These are phyloP conservation scores for Zaprionus taronus DNA, from an alignment of 1,140 invertebrate species.

Conservation along the genomic window DNA sequence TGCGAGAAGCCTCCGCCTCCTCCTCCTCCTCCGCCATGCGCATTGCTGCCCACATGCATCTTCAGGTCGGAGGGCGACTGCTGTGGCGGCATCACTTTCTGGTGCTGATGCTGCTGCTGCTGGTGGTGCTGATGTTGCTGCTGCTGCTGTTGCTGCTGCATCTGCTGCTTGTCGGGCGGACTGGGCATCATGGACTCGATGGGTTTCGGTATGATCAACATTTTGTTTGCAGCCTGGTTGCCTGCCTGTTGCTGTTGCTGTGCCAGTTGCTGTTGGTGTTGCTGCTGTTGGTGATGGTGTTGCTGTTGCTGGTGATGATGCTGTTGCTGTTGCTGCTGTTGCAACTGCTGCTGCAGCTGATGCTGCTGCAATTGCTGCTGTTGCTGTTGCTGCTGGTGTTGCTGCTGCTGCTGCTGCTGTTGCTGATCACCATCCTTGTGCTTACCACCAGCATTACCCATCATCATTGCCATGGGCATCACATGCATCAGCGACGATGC, in stretches of 20 bases:
- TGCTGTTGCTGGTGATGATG: constrained; percentile 46
- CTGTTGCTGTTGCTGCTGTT: constrained; percentile 45
- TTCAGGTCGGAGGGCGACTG: constrained; percentile 84
- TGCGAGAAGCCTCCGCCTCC: constrained; percentile 86
- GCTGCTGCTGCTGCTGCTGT: constrained; percentile 19
- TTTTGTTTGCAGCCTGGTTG: constrained; percentile 85
- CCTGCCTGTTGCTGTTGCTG: constrained; percentile 64
- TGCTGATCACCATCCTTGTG: constrained; percentile 34
- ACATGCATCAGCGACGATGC: constrained; percentile 61
- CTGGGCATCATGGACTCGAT: constrained; percentile 87
- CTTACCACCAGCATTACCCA: constrained; percentile 60
- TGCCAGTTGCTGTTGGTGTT: constrained; percentile 42
- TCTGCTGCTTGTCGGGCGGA: constrained; percentile 84
- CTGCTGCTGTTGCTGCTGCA: constrained; percentile 44
- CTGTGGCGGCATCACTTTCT: constrained; percentile 62
- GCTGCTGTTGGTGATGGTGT: constrained; percentile 45
- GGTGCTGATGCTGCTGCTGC: constrained; percentile 64
- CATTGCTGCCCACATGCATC: constrained; percentile 46
- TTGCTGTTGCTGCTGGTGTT: constrained; percentile 30
- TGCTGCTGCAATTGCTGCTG: constrained; percentile 54
- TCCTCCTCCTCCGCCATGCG: constrained; percentile 19
- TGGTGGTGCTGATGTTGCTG: constrained; percentile 41
- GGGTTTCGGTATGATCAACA: constrained; percentile 86
- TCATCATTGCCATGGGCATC: constrained; percentile 40
- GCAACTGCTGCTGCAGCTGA: constrained; percentile 69